Percentiles rank a stretch among this genome's conserved stretches.
These are phyloP conservation scores for Nanger granti DNA, from an alignment of 2,113 vertebrate genomes.

Conservation along the genomic window DNA sequence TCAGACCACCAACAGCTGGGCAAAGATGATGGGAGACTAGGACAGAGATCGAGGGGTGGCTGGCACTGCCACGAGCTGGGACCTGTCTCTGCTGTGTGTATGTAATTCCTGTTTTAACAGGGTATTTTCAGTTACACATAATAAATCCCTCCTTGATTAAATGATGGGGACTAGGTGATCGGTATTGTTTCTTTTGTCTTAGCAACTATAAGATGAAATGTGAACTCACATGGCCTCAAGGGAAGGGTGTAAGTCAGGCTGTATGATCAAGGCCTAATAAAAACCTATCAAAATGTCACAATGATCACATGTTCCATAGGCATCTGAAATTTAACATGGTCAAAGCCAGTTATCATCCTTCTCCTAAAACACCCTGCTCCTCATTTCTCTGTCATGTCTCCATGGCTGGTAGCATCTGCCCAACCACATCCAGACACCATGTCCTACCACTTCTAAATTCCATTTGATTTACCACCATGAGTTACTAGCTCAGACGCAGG, in stretches of 20 bases:
- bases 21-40: not conserved
- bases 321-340: not conserved
- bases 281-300: not conserved
- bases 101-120: not conserved
- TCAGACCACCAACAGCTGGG: not conserved
- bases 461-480: not conserved
- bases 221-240: not conserved
- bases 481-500: not conserved
- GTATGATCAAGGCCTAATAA: not conserved
- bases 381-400: not conserved
- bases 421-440: not conserved
- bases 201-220: not conserved
- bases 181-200: not conserved
- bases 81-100: not conserved
- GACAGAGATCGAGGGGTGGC: not conserved
- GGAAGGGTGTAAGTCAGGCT: not conserved
- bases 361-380: not conserved
- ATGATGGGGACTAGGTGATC: not conserved
- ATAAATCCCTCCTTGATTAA: not conserved
- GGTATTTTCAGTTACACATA: not conserved
- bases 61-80: not conserved
- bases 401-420: not conserved
- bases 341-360: not conserved
- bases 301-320: not conserved
- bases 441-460: not conserved